Base-by-base conservation (phyloP, 2,888 invertebrate species). In the Lordiphosa fenestrarum region DNA sequence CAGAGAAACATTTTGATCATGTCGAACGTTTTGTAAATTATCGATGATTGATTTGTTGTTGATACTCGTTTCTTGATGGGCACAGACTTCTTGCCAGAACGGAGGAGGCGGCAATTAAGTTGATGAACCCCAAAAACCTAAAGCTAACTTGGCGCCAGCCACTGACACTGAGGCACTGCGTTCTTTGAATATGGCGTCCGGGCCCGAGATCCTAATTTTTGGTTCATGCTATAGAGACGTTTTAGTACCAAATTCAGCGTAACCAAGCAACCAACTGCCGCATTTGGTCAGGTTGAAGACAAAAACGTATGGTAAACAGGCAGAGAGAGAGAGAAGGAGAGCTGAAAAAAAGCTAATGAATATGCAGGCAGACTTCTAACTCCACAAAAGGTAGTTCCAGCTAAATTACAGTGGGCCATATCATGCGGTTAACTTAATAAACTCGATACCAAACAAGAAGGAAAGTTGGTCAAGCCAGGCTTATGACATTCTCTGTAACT, bases 21-120 rank as follows among this genome's bases (percentile, higher is more conserved):
- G 66, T 39, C 61, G 71, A 78, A 66, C 65, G 63, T 56, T 75
- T 74, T 69, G 69, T 78, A 75, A 69, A 75, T 83, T 77, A 78
- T 83, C 76, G 73, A 83, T 77, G 76, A 77, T 77, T 77, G 76
- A 77, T 77, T 77, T 76, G 84, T 83, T 78, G 75, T 64, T 64
- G 64, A 57, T 64, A 51, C 57, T 64, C 58, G 46, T 63, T 64
- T 58, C 46, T 39, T 41, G 37, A 19, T 36, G 44, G 35, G 47
- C 36, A 60, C 37, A 44, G 36, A 41, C 41, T 53, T 37, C 7
- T 23, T n/a, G 10, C 50, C 4, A 6, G 2, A 2, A 19, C 21
- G 19, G 4, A 15, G 21, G 15, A 15, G 21, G 15, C 46, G 51
- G 64, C 62, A 62, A 63, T 62, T 62, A 62, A 62, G 44, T 63